phyloP scores from a whole-genome alignment of 2,113 vertebrate genomes.

The Himantopus leucocephalus region DNA sequence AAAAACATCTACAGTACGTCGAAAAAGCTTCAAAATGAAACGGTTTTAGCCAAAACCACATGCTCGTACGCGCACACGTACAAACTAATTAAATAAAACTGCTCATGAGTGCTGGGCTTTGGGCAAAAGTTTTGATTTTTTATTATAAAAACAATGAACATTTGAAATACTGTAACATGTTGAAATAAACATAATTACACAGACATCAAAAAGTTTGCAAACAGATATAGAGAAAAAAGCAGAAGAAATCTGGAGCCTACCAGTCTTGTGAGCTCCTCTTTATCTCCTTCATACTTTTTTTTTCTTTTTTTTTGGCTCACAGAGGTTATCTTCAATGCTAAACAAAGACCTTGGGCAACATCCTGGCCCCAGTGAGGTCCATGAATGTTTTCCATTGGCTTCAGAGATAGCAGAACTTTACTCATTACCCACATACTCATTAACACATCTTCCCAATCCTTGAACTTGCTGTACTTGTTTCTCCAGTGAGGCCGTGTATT shows the following conservation, averaged over 20 bases:
- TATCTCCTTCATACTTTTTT: neutral
- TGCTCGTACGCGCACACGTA: neutral
- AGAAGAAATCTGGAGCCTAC: neutral
- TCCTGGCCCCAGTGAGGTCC: neutral
- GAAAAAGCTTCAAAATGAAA: neutral
- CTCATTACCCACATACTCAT: slow-evolving; percentile 20
- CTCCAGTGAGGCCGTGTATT: neutral
- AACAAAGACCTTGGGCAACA: slow-evolving; percentile 20
- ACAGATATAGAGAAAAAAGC: neutral
- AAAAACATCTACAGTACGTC: neutral
- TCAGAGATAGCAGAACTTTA: slow-evolving; percentile 16
- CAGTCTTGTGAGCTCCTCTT: neutral
- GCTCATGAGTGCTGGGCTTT: neutral
- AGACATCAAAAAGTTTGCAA: slow-evolving; percentile 20
- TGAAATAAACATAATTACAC: slow-evolving; percentile 18
- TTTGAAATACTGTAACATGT: neutral
- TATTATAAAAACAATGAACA: slow-evolving; percentile 21
- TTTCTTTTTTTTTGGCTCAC: neutral
- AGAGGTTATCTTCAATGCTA: slow-evolving; percentile 3
- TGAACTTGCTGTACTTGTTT: slow-evolving; percentile 42
- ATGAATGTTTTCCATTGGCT: slow-evolving; percentile 8
- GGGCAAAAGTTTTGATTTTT: neutral
- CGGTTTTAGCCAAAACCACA: neutral
- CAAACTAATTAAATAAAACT: neutral
- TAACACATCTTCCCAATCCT: neutral